Evolutionary conservation across 64 coral and sea anemone genomes (phyloP), one percentile per base, ranked within the genome.

Genomic region (Stylophora pistillata): DNA sequence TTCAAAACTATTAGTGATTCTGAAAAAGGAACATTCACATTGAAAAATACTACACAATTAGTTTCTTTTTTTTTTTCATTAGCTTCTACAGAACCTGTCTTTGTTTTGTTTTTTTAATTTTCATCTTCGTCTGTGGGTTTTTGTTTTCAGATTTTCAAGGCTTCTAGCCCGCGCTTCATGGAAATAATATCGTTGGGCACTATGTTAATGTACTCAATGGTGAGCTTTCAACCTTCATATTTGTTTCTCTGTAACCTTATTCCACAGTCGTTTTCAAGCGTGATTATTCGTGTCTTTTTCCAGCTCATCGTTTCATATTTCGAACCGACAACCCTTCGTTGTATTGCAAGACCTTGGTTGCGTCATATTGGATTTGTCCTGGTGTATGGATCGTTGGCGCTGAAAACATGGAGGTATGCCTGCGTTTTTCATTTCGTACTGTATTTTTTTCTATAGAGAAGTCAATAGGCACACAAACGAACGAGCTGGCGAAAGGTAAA

Each of bases 361-460:
- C 78, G 33, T 18, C 88, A 90, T 53, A 30, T 90, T 53, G 88
- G 88, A 52, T 90, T 90, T 25, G 47, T 70, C 17, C 25, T 82
- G 11, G 88, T 79, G 17, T 81, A 90, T 62, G 71, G 88, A 30
- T 71, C 88, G 11, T 73, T 90, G 28, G 79, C 79, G 12, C 68
- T 90, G 14, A 90, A 90, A 34, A 90, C 88, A 73, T 90, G 88
- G 88, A 90, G 88, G 88, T 73, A 28, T n/a, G 55, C 30, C 0
- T 54, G 23, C 21, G 12, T 68, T 68, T n/a, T 68, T 23, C 18
- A 64, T 21, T 4, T 18, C 33, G 30, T 74, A 18, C 21, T 16
- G 13, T 41, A 41, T 55, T n/a, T 23, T 11, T 41, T 15, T 60
- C 2, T 15, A 18, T 60, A 15, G 58, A 60, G 58, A 20, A 64